A percentile compares a stretch with the other conserved stretches of the same genome.
Evolutionary conservation across 2,888 invertebrate species (phyloP).

Genomic region (Drosophila sordidula): DNA sequence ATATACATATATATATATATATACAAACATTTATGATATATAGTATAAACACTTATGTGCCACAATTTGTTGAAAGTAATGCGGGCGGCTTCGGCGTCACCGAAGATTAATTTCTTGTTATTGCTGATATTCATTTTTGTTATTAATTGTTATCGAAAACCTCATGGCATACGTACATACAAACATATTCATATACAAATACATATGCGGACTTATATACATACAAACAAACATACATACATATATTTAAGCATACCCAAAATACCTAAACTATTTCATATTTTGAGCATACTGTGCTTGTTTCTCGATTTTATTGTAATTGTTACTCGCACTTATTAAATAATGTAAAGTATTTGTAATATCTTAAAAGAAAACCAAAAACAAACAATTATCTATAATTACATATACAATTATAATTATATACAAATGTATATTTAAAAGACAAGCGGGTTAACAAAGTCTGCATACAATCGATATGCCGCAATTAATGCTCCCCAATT

Average conservation of each 20-base stretch:
- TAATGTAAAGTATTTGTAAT: slow-evolving; percentile 65
- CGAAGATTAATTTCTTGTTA: slow-evolving; percentile 61
- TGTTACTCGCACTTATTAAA: slow-evolving; percentile 78
- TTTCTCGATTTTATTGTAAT: slow-evolving; percentile 74
- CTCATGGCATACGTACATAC: slow-evolving; percentile 37
- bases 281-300: slow-evolving; percentile 66
- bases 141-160: slow-evolving; percentile 42
- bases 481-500: slow-evolving; percentile 16
- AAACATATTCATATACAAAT: slow-evolving; percentile 18
- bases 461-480: slow-evolving; percentile 28
- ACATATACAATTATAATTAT: slow-evolving; percentile 59
- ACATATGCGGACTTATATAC: slow-evolving; percentile 36
- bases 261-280: slow-evolving; percentile 47
- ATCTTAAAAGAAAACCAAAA: slow-evolving; percentile 31
- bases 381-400: slow-evolving; percentile 56
- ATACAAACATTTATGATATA: slow-evolving; percentile 4
- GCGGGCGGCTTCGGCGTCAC: slow-evolving; percentile 34
- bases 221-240: slow-evolving; percentile 26
- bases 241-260: slow-evolving; percentile 40
- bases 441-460: slow-evolving; percentile 42
- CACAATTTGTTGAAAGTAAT: slow-evolving; percentile 40
- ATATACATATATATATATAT: not conserved
- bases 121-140: slow-evolving; percentile 53
- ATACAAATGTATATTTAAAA: slow-evolving; percentile 33
- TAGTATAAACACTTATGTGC: slow-evolving; percentile 48